Conservation (phyloP, 1,140 invertebrate species). For the Cotesia typhae region DNA sequence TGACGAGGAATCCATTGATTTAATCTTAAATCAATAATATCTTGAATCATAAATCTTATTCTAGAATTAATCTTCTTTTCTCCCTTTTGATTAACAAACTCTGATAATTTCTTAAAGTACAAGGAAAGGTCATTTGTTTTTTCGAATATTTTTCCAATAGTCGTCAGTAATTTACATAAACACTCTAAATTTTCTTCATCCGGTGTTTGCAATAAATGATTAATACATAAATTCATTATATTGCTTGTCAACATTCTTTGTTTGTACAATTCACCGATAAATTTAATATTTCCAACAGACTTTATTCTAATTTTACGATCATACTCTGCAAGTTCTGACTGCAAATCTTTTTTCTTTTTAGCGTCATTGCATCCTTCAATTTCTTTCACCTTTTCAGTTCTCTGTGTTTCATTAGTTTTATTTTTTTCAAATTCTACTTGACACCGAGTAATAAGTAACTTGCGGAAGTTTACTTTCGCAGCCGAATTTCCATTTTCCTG, state of each 20-base stretch:
- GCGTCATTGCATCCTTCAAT: conserved; percentile 73
- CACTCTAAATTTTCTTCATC: conserved; percentile 95
- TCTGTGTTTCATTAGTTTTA: conserved; percentile 71
- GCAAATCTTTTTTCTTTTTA: conserved; percentile 78
- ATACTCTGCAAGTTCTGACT: conserved; percentile 75
- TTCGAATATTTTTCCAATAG: conserved; percentile 91
- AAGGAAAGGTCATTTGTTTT: conserved; percentile 55
- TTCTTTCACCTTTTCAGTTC: conserved; percentile 70
- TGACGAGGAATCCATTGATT: conserved; percentile 88
- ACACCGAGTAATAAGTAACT: conserved; percentile 83
- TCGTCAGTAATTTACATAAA: conserved; percentile 89
- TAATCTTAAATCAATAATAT: conserved; percentile 88
- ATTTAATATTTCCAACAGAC: conserved; percentile 86
- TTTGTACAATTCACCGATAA: conserved; percentile 93
- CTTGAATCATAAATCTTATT: conserved; percentile 94
- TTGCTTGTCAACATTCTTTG: conserved; percentile 87
- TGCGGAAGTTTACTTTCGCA: conserved; percentile 71
- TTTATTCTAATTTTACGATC: conserved; percentile 80
- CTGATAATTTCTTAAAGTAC: conserved; percentile 76
- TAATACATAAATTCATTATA: conserved; percentile 90
- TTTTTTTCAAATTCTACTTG: conserved; percentile 89
- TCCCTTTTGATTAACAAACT: conserved; percentile 62
- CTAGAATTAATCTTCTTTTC: conserved; percentile 73
- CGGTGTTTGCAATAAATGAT: conserved; percentile 76
- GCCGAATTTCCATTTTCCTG: conserved; percentile 31